These are phyloP conservation scores for Psittacus erithacus DNA, from an alignment of 2,113 vertebrate species.

Conservation along the genomic window DNA sequence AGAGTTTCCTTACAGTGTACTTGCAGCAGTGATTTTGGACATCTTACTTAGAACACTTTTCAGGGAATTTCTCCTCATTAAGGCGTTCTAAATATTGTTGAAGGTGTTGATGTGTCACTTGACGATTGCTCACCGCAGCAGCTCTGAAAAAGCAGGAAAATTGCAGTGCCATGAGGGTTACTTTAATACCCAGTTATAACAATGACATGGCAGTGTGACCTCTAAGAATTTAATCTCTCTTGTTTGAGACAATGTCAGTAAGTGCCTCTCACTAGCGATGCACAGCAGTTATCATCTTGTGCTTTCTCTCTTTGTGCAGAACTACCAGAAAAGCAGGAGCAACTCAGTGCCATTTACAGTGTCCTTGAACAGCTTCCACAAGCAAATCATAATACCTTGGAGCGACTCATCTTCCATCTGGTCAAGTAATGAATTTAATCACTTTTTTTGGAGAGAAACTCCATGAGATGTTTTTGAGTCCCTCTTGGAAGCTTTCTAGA, in stretches of 20 bases:
- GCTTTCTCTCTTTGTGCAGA: constrained; percentile 71
- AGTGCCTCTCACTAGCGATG: not conserved
- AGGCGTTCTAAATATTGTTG: not conserved
- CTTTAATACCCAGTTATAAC: not conserved
- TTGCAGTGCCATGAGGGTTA: not conserved
- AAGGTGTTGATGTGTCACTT: not conserved
- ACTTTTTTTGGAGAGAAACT: not conserved
- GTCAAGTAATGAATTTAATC: constrained; percentile 83
- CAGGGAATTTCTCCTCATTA: not conserved
- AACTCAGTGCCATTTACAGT: constrained; percentile 88
- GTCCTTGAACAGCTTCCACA: constrained; percentile 89
- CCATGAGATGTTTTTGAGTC: not conserved
- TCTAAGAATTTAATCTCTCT: not conserved
- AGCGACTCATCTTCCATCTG: constrained; percentile 94
- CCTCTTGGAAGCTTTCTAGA: not conserved
- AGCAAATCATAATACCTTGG: constrained; percentile 87
- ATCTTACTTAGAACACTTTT: not conserved
- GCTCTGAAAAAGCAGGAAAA: not conserved
- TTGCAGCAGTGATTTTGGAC: not conserved
- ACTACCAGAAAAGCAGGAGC: constrained; percentile 92
- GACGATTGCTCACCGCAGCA: not conserved
- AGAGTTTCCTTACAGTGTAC: not conserved
- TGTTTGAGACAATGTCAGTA: not conserved
- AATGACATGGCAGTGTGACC: not conserved
- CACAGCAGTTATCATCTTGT: not conserved